Conservation (phyloP, 2,113 vertebrate genomes). For the Syngnathus typhle region DNA sequence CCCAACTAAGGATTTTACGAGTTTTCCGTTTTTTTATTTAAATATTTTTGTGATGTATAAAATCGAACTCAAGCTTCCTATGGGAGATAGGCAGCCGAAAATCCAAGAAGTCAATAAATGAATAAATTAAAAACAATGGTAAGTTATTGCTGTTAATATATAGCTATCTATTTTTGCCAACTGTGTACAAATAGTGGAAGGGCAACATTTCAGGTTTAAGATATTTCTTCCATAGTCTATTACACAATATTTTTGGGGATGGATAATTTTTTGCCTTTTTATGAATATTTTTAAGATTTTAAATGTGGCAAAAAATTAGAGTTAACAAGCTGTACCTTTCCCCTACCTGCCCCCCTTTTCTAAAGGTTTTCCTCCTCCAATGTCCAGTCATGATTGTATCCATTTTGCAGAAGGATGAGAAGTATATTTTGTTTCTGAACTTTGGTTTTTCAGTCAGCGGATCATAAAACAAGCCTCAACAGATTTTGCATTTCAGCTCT, state of each 20-base stretch:
- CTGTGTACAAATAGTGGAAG: conserved; percentile 73
- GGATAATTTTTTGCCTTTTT: conserved; percentile 75
- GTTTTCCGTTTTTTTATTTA: conserved; percentile 75
- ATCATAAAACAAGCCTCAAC: conserved; percentile 46
- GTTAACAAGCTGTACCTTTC: conserved; percentile 59
- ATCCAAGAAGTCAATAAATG: conserved; percentile 68
- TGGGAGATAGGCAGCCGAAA: conserved; percentile 78
- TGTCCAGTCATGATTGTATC: conserved; percentile 66
- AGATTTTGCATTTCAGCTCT: conserved; percentile 58
- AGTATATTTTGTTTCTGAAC: conserved; percentile 59
- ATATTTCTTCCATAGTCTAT: conserved; percentile 72
- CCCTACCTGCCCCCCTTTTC: conserved; percentile 16
- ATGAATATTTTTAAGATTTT: conserved; percentile 78
- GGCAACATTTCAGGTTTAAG: conserved; percentile 68
- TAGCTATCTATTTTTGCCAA: conserved; percentile 74
- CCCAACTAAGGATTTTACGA: conserved; percentile 51
- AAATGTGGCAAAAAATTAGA: conserved; percentile 71
- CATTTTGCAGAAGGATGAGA: conserved; percentile 63
- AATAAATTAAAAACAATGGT: conserved; percentile 88
- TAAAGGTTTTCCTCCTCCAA: conserved; percentile 43
- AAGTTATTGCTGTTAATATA: conserved; percentile 79
- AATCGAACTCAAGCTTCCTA: conserved; percentile 74
- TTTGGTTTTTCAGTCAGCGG: conserved; percentile 41
- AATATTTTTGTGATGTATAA: conserved; percentile 77
- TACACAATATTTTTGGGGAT: conserved; percentile 76